phyloP scores from a whole-genome alignment of 2,113 vertebrate species.

The Takifugu flavidus region DNA sequence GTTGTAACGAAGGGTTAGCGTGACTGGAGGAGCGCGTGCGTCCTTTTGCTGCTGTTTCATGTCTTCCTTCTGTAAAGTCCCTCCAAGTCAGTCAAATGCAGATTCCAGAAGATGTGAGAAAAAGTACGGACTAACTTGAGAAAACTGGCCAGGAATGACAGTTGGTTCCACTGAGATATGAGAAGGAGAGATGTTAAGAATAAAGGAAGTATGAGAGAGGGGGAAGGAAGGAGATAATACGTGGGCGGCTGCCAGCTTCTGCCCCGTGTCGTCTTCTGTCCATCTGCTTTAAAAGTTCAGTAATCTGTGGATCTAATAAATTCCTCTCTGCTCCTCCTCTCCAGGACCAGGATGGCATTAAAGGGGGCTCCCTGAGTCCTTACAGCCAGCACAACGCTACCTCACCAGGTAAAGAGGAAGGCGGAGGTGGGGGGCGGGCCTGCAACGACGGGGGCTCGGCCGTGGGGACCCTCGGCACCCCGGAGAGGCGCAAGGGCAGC shows the following conservation, averaged over 20 bases:
- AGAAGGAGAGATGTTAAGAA: conserved; percentile 41
- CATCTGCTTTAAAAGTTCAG: conserved; percentile 12
- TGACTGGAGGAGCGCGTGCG: conserved; percentile 29
- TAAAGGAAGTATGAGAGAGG: conserved; percentile 32
- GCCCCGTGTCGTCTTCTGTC: conserved; percentile 13
- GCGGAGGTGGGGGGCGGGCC: conserved; percentile 81
- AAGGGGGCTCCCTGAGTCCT: conserved; percentile 87
- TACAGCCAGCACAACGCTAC: conserved; percentile 97
- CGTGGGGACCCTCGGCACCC: conserved; percentile 84
- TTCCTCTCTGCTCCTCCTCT: not conserved
- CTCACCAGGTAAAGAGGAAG: conserved; percentile 92
- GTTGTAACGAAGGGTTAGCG: conserved; percentile 63
- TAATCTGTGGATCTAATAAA: conserved; percentile 5
- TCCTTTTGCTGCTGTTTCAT: conserved; percentile 51
- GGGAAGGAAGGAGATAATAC: conserved; percentile 55
- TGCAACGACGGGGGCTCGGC: conserved; percentile 83
- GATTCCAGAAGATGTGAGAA: conserved; percentile 60
- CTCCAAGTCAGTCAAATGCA: conserved; percentile 71
- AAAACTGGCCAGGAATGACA: conserved; percentile 70
- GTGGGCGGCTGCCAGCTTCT: conserved; percentile 41
- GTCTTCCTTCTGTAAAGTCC: conserved; percentile 63
- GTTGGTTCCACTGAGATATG: conserved; percentile 37
- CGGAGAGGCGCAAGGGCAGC: conserved; percentile 96
- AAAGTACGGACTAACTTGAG: conserved; percentile 51
- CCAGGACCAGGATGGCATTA: conserved; percentile 92